phyloP scores from a whole-genome alignment of 2,888 invertebrate species.

The Steinernema hermaphroditum region DNA sequence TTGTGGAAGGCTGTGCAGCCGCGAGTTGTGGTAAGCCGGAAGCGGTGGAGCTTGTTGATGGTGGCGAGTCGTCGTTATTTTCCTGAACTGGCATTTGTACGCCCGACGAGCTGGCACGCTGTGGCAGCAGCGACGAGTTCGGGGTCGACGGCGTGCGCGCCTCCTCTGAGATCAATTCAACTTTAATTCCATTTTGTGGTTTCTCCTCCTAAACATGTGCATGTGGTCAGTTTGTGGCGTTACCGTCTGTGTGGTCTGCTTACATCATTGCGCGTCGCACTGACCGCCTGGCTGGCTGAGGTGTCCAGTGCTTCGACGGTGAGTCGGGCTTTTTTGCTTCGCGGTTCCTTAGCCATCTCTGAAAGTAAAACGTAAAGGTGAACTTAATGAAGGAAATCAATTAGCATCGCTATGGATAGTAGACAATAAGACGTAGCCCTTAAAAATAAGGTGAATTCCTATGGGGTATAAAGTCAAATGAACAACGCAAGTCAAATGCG shows the following conservation, averaged over 20 bases:
- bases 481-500: too few relatives aligned
- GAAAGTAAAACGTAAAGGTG: too few relatives aligned
- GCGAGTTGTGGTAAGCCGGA: too few relatives aligned
- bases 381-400: too few relatives aligned
- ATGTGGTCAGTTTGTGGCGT: not conserved
- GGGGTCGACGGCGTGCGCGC: not conserved
- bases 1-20: too few relatives aligned
- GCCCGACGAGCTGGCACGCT: constrained; percentile 3
- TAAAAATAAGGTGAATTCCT: too few relatives aligned
- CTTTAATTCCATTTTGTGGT: not conserved
- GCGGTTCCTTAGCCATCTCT: too few relatives aligned
- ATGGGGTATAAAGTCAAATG: too few relatives aligned
- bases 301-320: not conserved
- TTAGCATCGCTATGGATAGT: too few relatives aligned
- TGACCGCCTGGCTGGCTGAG: not conserved
- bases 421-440: too few relatives aligned
- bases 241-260: not conserved
- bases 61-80: not conserved
- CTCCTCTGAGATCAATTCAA: constrained; percentile 23
- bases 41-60: too few relatives aligned
- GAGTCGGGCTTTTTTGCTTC: not conserved
- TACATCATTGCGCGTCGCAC: not conserved
- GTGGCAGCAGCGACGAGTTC: not conserved
- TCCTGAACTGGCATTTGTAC: not conserved
- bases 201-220: constrained; percentile 15